phyloP scores from a whole-genome alignment of 2,113 vertebrate genomes.

The Vimba vimba region DNA sequence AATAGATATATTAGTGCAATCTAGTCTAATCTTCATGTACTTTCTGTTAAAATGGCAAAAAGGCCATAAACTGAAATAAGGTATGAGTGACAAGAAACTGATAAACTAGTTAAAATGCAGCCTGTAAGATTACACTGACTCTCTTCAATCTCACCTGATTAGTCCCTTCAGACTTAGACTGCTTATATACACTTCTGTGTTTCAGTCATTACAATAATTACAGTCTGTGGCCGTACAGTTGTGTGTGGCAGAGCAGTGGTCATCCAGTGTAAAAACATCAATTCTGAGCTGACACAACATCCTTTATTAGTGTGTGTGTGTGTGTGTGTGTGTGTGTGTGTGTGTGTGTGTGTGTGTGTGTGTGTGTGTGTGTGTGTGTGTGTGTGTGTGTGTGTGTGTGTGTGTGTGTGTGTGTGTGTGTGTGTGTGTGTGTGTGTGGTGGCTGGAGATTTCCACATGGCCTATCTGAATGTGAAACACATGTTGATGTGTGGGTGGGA shows the following conservation, averaged over 20 bases:
- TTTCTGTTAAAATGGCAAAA: not conserved
- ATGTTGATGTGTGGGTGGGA: conserved; percentile 77
- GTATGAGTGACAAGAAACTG: not conserved
- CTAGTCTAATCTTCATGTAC: not conserved
- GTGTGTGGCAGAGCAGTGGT: conserved; percentile 46
- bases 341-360: no score
- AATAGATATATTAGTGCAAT: not conserved
- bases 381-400: conserved; percentile 13
- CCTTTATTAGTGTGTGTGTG: conserved; percentile 44
- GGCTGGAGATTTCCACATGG: conserved; percentile 78
- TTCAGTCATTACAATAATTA: not conserved
- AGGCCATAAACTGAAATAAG: not conserved
- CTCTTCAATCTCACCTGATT: not conserved
- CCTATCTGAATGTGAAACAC: conserved; percentile 78
- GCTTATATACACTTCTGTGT: not conserved
- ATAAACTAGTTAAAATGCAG: not conserved
- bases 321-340: not conserved
- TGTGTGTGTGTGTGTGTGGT: conserved; percentile 38
- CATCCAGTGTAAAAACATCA: conserved; percentile 48
- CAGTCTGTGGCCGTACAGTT: conserved; percentile 48
- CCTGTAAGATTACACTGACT: not conserved
- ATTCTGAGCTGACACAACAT: conserved; percentile 42
- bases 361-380: not conserved
- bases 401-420: conserved; percentile 18
- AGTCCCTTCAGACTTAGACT: not conserved